phyloP scores from a whole-genome alignment of 2,113 vertebrate species.

The Gopherus evgoodei region DNA sequence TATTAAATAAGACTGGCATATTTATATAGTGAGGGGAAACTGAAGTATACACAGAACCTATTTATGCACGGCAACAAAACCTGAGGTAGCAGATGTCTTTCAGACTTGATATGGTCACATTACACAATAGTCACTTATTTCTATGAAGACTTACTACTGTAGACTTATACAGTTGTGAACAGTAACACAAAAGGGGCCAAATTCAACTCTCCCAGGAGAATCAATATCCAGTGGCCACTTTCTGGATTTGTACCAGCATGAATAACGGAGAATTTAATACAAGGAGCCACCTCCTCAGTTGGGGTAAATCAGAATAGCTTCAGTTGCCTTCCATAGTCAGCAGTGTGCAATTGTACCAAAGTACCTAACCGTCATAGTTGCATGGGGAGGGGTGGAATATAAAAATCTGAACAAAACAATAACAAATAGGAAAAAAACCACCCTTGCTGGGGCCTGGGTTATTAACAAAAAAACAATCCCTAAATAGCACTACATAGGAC shows the following conservation, averaged over 20 bases:
- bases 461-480: background rate
- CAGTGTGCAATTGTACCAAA: background rate
- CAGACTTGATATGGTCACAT: background rate
- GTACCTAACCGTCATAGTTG: background rate
- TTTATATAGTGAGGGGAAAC: background rate
- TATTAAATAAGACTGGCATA: background rate
- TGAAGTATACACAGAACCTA: rapidly evolving
- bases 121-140: background rate
- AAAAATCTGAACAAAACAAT: background rate
- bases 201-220: background rate
- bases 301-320: background rate
- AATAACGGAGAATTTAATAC: background rate
- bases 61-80: background rate
- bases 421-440: background rate
- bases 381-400: background rate
- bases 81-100: background rate
- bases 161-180: background rate
- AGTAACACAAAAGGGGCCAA: background rate
- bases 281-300: background rate
- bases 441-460: background rate
- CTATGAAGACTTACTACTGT: background rate
- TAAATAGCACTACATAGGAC: background rate
- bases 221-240: background rate
- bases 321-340: background rate
- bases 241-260: background rate